Percentiles rank a stretch among this genome's conserved stretches.
phyloP scores from a whole-genome alignment of 2,113 vertebrate genomes.

The Amblyornis subalaris region DNA sequence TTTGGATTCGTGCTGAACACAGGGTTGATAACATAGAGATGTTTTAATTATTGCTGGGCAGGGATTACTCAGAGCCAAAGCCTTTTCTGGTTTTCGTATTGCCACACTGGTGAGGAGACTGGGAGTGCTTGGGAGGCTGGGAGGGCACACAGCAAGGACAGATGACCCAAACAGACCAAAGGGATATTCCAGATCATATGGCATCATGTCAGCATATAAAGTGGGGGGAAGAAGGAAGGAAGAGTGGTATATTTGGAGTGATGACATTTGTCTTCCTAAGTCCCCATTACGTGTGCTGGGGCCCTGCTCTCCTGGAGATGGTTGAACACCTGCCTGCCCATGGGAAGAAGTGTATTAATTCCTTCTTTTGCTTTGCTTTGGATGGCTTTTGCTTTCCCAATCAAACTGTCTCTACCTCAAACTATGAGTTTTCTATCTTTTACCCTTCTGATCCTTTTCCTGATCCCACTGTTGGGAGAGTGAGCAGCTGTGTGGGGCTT shows the following conservation, averaged over 20 bases:
- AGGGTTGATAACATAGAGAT: not conserved
- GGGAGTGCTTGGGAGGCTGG: fast-evolving
- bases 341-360: not conserved
- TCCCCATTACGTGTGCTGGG: fast-evolving
- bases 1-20: not conserved
- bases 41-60: not conserved
- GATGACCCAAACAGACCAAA: not conserved
- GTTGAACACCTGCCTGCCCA: not conserved
- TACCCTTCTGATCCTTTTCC: not conserved
- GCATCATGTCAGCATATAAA: too few species aligned
- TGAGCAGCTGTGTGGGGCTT: fast-evolving
- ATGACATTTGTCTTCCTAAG: not conserved
- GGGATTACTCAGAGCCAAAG: not conserved
- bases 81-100: not conserved
- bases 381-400: not conserved
- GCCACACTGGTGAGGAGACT: fast-evolving
- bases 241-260: not conserved
- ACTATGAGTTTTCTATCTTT: not conserved
- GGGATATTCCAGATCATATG: not conserved
- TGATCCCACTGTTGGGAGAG: not conserved
- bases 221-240: not conserved
- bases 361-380: not conserved
- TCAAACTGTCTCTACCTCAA: not conserved
- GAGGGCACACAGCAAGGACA: not conserved
- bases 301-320: too few species aligned